Conservation (phyloP, 2,888 invertebrate genomes). For the Tanytarsus gracilentus region DNA sequence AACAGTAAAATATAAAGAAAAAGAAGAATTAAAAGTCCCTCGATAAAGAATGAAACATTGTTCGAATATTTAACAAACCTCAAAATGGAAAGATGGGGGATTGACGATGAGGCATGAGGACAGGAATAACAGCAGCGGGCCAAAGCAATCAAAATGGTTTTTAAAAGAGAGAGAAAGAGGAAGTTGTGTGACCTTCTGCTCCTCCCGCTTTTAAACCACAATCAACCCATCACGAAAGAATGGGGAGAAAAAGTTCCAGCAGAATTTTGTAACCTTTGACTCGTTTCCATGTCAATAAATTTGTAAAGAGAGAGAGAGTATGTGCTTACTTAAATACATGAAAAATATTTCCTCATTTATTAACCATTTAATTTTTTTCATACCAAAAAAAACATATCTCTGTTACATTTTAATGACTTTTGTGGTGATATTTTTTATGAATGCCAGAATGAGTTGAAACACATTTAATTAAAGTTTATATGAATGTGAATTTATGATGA, state of each 20-base stretch:
- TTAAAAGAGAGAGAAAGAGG: too few relatives aligned
- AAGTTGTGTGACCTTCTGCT: slow-evolving; percentile 5
- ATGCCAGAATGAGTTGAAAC: background rate
- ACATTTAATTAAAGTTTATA: too few relatives aligned
- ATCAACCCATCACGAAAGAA: too few relatives aligned
- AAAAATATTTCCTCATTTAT: background rate
- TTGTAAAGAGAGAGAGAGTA: too few relatives aligned
- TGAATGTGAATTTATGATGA: too few relatives aligned
- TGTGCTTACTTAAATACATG: too few relatives aligned
- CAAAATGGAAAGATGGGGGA: slow-evolving; percentile 1
- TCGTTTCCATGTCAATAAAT: too few relatives aligned
- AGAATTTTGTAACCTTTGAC: too few relatives aligned
- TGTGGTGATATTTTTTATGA: slow-evolving; percentile 2
- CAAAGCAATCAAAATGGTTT: slow-evolving; percentile 22
- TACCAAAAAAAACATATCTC: background rate
- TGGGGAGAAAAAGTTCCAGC: too few relatives aligned
- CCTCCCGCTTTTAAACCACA: background rate
- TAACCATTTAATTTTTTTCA: slow-evolving; percentile 10
- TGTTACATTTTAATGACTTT: background rate
- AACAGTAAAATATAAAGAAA: background rate
- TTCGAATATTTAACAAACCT: slow-evolving; percentile 8
- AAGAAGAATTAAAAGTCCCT: background rate
- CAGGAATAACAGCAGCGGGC: background rate
- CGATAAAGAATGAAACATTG: slow-evolving; percentile 2
- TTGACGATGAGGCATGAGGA: background rate